phyloP scores from a whole-genome alignment of 2,113 vertebrate species.

The Argyrosomus japonicus region DNA sequence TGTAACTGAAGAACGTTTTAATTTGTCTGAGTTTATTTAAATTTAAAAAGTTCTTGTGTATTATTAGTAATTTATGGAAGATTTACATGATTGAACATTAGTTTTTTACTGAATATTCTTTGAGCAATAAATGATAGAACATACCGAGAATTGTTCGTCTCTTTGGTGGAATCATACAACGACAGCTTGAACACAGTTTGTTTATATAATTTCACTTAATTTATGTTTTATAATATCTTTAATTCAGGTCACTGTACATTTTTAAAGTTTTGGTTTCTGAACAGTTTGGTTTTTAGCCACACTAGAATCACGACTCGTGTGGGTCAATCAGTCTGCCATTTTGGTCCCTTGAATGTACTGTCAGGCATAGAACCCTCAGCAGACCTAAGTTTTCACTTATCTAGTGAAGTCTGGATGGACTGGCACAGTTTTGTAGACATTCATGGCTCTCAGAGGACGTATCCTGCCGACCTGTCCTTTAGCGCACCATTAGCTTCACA shows the following conservation, averaged over 20 bases:
- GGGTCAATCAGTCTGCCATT: background rate
- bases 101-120: constrained; percentile 62
- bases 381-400: no score
- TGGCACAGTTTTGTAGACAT: no score
- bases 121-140: constrained; percentile 55
- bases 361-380: no score
- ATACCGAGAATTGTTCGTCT: background rate
- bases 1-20: constrained; percentile 26
- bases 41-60: constrained; percentile 20
- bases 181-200: background rate
- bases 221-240: no score
- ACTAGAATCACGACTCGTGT: background rate
- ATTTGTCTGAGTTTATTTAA: constrained; percentile 46
- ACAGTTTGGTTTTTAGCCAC: background rate
- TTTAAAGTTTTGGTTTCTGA: background rate
- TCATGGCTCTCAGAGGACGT: no score
- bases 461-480: no score
- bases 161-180: background rate
- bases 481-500: no score
- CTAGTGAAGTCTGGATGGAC: no score
- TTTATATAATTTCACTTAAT: background rate
- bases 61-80: constrained; percentile 48
- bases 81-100: constrained; percentile 31
- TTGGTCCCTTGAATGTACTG: background rate
- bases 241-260: background rate